Percentiles rank a stretch among this genome's conserved stretches.
These are phyloP conservation scores for Prosopocoilus inquinatus DNA, from an alignment of 2,888 invertebrate species.

Conservation along the genomic window DNA sequence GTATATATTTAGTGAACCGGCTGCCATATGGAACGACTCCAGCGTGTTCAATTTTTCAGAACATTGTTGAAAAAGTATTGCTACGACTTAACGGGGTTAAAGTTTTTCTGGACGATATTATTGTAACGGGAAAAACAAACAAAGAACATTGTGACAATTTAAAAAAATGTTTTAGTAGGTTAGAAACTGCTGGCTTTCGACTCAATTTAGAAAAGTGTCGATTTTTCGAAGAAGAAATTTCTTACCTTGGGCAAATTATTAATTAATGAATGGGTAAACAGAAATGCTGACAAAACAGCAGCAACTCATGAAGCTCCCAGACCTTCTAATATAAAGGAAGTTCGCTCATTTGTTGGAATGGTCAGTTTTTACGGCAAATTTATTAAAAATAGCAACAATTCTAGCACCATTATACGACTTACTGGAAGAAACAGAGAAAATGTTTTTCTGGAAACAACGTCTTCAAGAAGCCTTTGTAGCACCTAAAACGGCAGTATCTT, in stretches of 20 bases:
- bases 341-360: too few relatives aligned
- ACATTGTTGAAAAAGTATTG: slow-evolving; percentile 23
- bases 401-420: too few relatives aligned
- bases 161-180: slow-evolving; percentile 26
- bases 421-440: too few relatives aligned
- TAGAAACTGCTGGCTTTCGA: slow-evolving; percentile 26
- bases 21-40: slow-evolving; percentile 41
- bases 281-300: too few relatives aligned
- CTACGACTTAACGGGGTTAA: slow-evolving; percentile 14
- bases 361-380: too few relatives aligned
- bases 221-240: slow-evolving; percentile 32
- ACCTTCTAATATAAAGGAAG: too few relatives aligned
- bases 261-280: slow-evolving; percentile 6
- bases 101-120: slow-evolving; percentile 27
- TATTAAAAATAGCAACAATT: too few relatives aligned
- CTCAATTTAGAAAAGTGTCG: slow-evolving; percentile 34
- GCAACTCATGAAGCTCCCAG: too few relatives aligned
- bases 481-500: background rate
- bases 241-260: slow-evolving; percentile 34
- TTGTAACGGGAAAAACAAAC: slow-evolving; percentile 28
- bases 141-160: slow-evolving; percentile 25
- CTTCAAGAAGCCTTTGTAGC: background rate
- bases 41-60: slow-evolving; percentile 41
- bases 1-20: slow-evolving; percentile 38
- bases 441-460: too few relatives aligned